Conservation (phyloP, 1,140 invertebrate species). For the Leptopilina clavipes region DNA sequence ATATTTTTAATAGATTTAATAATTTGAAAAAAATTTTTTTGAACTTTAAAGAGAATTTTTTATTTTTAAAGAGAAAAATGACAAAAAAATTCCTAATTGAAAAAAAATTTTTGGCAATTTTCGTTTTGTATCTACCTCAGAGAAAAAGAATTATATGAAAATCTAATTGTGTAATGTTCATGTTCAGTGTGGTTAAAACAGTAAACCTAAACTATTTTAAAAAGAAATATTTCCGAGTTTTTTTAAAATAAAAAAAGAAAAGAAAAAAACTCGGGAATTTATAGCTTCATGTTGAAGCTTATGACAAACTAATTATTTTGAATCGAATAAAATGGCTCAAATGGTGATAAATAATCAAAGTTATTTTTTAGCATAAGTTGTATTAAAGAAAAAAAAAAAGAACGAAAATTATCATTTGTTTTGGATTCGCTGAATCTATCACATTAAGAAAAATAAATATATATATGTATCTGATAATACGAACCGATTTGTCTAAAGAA, state of each 20-base stretch:
- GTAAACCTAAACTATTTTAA: not conserved
- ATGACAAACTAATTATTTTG: not conserved
- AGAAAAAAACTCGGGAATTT: not conserved
- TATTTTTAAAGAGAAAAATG: not conserved
- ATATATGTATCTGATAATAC: too few species aligned
- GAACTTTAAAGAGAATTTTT: too few species aligned
- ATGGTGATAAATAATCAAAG: constrained; percentile 21
- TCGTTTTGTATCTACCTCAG: not conserved
- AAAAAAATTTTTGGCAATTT: not conserved
- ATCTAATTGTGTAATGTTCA: not conserved
- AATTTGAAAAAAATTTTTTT: too few species aligned
- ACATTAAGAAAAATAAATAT: not conserved
- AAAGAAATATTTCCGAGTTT: not conserved
- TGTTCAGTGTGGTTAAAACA: constrained; percentile 4
- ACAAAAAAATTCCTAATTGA: not conserved
- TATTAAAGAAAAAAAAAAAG: not conserved
- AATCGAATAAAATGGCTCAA: constrained; percentile 15
- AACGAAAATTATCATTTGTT: not conserved
- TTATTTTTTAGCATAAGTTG: constrained; percentile 15
- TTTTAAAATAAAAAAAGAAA: not conserved
- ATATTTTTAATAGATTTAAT: too few species aligned
- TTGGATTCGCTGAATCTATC: constrained; percentile 6
- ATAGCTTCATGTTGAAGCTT: not conserved
- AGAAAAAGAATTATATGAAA: not conserved
- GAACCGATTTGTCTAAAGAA: not conserved